Evolutionary conservation across 92 coral and sea anemone genomes (phyloP), one percentile per base, ranked within the genome.

Genomic region (Virgularia gustaviana): DNA sequence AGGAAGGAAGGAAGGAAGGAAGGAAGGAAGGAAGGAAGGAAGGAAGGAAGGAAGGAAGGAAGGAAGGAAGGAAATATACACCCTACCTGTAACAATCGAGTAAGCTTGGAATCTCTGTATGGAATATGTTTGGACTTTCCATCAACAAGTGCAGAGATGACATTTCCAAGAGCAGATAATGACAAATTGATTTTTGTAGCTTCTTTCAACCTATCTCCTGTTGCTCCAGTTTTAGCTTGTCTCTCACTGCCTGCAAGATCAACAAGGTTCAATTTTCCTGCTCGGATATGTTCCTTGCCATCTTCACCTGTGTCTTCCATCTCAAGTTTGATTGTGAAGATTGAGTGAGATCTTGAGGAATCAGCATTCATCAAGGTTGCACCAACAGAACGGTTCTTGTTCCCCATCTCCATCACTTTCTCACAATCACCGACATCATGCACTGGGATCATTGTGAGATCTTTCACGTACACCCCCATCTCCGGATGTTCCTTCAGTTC

Each of bases 201-300:
- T 75, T 92, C 98, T 65, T 92, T 92, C 23, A 92, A 66, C 47
- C 98, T 79, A 35, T 89, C 98, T 12, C 98, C 98, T 2, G 92
- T 86, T 0, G 98, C 96, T 10, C 98, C 98, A 56, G 98, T 92
- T 71, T 92, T 92, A 8, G 96, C 86, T 70, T 92, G 98, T 64
- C 98, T 72, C 81, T 92, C 96, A 63, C 98, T 92, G 0, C 98
- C 98, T 10, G 98, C 98, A 65, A 92, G 83, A 84, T 92, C 98
- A 10, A 92, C 98, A 30, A 92, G 91, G 76, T 92, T 92, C 2
- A 92, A 75, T 65, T 92, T 92, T 37, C 98, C 98, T 24, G 96
- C 98, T 19, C 98, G 73, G 9, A 92, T 92, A 59, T 92, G 98
- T 38, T 92, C 98, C 12, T 81, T 83, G n/a, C 96, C 95, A 57